These are phyloP conservation scores for Asobara japonica DNA, from an alignment of 1,140 invertebrate genomes.

Conservation along the genomic window DNA sequence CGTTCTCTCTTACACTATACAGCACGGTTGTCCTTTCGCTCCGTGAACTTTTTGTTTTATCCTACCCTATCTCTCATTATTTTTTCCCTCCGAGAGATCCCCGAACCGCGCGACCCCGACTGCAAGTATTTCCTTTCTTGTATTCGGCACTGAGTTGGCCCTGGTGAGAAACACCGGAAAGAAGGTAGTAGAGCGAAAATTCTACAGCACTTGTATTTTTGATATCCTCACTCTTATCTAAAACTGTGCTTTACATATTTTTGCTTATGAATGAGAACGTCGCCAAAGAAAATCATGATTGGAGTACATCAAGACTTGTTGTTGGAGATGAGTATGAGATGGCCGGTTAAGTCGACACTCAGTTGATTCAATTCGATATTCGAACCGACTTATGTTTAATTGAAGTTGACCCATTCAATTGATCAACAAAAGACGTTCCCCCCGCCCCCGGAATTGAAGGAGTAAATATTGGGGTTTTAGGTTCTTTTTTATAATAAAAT, in stretches of 20 bases:
- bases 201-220: constrained; percentile 14
- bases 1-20: constrained; percentile 24
- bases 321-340: too few species aligned
- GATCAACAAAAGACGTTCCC: too few species aligned
- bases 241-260: constrained; percentile 8
- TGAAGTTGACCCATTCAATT: too few species aligned
- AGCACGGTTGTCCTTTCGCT: not conserved
- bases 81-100: not conserved
- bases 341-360: too few species aligned
- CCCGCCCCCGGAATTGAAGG: too few species aligned
- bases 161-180: constrained; percentile 20
- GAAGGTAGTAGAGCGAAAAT: constrained; percentile 25
- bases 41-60: constrained; percentile 24
- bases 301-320: too few species aligned
- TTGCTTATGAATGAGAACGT: not conserved
- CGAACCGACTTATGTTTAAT: too few species aligned
- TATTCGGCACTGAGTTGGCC: constrained; percentile 12
- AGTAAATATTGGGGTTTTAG: not conserved
- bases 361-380: too few species aligned
- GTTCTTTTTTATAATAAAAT: not conserved
- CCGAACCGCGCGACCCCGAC: not conserved
- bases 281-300: too few species aligned
- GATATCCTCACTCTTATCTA: constrained; percentile 1
- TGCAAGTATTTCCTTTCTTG: constrained; percentile 13
- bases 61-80: constrained; percentile 11